Percentiles rank a stretch among this genome's conserved stretches.
These are phyloP conservation scores for Hydrochoerus hydrochaeris DNA, from an alignment of 2,113 vertebrate species.

Conservation along the genomic window DNA sequence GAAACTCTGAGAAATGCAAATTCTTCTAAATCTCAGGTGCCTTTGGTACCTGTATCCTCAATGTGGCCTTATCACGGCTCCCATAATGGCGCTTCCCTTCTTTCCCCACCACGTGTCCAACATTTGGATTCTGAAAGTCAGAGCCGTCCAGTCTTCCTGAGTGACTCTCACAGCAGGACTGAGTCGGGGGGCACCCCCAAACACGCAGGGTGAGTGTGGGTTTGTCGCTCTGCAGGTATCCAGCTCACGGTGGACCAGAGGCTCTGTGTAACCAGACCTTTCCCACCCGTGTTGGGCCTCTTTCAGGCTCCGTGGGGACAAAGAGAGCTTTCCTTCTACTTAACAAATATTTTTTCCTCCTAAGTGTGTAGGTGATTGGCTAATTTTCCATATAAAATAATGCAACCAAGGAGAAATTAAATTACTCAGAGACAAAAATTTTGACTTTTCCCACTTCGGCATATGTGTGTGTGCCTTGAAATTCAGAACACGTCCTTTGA, in stretches of 20 bases:
- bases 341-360: neutral
- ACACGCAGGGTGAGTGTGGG: neutral
- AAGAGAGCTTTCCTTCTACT: neutral
- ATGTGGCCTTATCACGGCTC: too few species aligned
- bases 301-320: neutral
- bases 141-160: neutral
- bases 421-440: neutral
- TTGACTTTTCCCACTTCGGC: neutral
- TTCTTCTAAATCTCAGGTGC: neutral
- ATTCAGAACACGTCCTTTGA: neutral
- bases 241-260: neutral
- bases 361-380: neutral
- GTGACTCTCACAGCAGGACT: neutral
- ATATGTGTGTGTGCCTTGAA: neutral
- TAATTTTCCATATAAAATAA: conserved; percentile 26
- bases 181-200: neutral
- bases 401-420: neutral
- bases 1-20: neutral
- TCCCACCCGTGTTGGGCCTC: neutral
- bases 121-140: neutral
- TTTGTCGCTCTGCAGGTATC: neutral
- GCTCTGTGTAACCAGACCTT: neutral
- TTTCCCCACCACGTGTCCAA: neutral
- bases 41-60: neutral
- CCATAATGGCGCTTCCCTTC: neutral